phyloP scores from a whole-genome alignment of 2,888 invertebrate genomes.

The Iselma pallidipennis region DNA sequence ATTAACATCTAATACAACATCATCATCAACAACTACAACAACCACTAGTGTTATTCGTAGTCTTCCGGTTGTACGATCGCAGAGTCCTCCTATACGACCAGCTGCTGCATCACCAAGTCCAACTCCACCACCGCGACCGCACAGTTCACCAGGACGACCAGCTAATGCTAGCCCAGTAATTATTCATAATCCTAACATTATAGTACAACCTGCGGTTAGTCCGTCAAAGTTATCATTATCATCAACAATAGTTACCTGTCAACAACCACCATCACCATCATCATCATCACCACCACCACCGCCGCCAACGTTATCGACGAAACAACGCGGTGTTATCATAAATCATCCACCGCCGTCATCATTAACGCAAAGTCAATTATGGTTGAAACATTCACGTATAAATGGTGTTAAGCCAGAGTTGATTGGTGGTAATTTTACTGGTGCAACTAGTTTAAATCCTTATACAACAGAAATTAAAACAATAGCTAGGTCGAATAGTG shows the following conservation, averaged over 20 bases:
- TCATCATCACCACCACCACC: conserved; percentile 31
- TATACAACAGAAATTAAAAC: conserved; percentile 47
- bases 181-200: conserved; percentile 39
- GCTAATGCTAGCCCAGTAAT: conserved; percentile 52
- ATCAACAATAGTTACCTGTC: conserved; percentile 29
- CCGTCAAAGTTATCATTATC: conserved; percentile 31
- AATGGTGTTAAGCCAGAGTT: conserved; percentile 81
- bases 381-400: conserved; percentile 63
- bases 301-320: conserved; percentile 25
- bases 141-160: conserved; percentile 54
- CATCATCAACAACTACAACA: conserved; percentile 27
- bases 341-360: conserved; percentile 42
- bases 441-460: conserved; percentile 39
- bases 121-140: conserved; percentile 52
- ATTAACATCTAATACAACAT: neutral
- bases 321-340: conserved; percentile 47
- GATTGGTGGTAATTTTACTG: conserved; percentile 64
- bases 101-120: conserved; percentile 50
- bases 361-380: conserved; percentile 50
- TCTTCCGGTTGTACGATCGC: conserved; percentile 48
- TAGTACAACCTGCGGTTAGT: conserved; percentile 48
- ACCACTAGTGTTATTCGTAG: conserved; percentile 51
- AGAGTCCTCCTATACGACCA: conserved; percentile 50
- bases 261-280: conserved; percentile 40
- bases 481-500: conserved; percentile 38